phyloP scores from a whole-genome alignment of 1,140 invertebrate genomes.

The Apocrypta bakeri region DNA sequence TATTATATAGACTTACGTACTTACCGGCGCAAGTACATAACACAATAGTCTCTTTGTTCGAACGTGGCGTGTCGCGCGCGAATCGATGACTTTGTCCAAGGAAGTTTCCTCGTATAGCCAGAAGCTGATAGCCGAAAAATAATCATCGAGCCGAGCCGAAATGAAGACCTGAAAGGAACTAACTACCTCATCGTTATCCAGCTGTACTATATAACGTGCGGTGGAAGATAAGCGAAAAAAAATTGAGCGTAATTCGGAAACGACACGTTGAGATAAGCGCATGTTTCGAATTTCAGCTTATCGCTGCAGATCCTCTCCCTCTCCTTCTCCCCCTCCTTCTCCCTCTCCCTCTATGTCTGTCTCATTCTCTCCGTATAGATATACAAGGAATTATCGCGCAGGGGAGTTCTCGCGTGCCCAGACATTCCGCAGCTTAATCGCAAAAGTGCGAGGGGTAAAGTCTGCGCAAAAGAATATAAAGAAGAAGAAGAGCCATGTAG shows the following conservation, averaged over 20 bases:
- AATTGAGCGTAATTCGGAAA: conserved; percentile 41
- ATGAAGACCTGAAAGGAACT: no score
- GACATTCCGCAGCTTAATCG: conserved; percentile 27
- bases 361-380: no score
- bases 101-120: background rate
- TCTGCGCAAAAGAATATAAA: conserved; percentile 22
- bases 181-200: background rate
- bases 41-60: background rate
- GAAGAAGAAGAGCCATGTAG: background rate
- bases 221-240: background rate
- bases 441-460: conserved; percentile 23
- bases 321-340: no score
- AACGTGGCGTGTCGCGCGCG: background rate
- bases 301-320: conserved; percentile 9
- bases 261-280: conserved; percentile 11
- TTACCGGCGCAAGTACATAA: background rate
- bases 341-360: no score
- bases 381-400: no score
- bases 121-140: background rate
- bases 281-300: conserved; percentile 47
- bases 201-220: no score
- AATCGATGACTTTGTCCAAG: background rate
- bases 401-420: background rate
- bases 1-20: no score
- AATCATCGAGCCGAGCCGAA: no score